These are phyloP conservation scores for Caenorhabditis zanzibari DNA, from an alignment of 2,888 invertebrate species.

Conservation along the genomic window DNA sequence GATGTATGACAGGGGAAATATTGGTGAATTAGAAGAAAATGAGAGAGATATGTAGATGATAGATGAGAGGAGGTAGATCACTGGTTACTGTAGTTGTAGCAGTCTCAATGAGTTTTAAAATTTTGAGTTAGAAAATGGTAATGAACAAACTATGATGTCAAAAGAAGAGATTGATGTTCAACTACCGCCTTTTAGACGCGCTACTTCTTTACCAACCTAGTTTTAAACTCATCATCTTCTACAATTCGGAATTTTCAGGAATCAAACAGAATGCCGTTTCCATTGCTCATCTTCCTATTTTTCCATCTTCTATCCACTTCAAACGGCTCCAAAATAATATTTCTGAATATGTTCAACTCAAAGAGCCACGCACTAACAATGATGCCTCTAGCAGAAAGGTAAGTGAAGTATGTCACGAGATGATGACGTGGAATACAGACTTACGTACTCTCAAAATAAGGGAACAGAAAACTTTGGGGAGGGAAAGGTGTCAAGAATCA, in stretches of 20 bases:
- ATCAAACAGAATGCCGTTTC: conserved; percentile 28
- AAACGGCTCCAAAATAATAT: conserved; percentile 62
- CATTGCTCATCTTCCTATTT: conserved; percentile 29
- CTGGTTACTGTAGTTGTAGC: neutral
- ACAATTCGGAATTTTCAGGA: neutral
- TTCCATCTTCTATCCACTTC: conserved; percentile 27
- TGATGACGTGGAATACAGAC: conserved; percentile 22
- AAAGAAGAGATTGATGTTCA: too few species aligned
- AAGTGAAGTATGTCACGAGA: conserved; percentile 41
- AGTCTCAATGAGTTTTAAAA: neutral
- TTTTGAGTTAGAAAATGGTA: neutral
- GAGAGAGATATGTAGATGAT: neutral
- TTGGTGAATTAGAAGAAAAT: too few species aligned
- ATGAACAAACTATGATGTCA: too few species aligned
- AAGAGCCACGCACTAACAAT: conserved; percentile 74
- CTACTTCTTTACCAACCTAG: too few species aligned
- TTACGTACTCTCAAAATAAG: neutral
- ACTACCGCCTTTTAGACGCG: too few species aligned
- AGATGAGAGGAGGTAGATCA: neutral
- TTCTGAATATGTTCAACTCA: conserved; percentile 72
- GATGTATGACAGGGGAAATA: neutral
- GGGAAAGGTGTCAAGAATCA: conserved; percentile 52
- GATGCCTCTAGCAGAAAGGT: conserved; percentile 70
- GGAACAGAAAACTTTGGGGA: neutral
- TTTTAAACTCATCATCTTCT: neutral